A percentile compares a stretch with the other conserved stretches of the same genome.
Conservation (phyloP, 2,797 vertebrate species). For the Eptatretus atami region DNA sequence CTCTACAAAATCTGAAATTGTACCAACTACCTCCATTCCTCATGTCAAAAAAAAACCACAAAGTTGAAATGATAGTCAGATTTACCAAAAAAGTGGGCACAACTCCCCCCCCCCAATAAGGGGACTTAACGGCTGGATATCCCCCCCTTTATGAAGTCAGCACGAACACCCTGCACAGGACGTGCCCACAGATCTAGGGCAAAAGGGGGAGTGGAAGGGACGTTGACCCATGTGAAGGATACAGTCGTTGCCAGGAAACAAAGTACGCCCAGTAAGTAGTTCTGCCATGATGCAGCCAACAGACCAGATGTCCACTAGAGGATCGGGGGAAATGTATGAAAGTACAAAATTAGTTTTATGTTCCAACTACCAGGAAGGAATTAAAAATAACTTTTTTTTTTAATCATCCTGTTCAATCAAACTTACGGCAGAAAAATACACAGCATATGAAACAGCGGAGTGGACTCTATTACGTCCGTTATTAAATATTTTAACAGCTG, state of each 20-base stretch:
- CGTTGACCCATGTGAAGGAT: conserved; percentile 29
- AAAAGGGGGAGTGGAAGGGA: too few species aligned
- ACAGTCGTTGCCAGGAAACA: conserved; percentile 95
- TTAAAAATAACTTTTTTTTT: neutral
- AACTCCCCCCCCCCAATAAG: neutral
- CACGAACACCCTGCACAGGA: too few species aligned
- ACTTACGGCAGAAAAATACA: too few species aligned
- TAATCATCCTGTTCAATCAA: too few species aligned
- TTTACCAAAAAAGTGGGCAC: neutral
- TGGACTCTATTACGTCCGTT: too few species aligned
- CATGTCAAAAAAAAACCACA: neutral
- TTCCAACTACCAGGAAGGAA: neutral
- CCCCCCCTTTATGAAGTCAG: too few species aligned
- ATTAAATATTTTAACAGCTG: too few species aligned
- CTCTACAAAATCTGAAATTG: too few species aligned
- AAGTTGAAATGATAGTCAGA: neutral
- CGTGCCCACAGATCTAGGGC: too few species aligned
- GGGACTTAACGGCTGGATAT: neutral
- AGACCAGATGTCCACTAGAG: conserved; percentile 91
- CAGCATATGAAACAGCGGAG: too few species aligned
- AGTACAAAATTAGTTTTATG: neutral
- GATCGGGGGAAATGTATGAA: conserved; percentile 8
- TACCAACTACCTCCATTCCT: too few species aligned
- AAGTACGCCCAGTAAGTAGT: conserved; percentile 64
- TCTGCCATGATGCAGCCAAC: conserved; percentile 99